Evolutionary conservation across 2,888 invertebrate species (phyloP), one percentile per base, ranked within the genome.

Genomic region (Eristalis arbustorum): DNA sequence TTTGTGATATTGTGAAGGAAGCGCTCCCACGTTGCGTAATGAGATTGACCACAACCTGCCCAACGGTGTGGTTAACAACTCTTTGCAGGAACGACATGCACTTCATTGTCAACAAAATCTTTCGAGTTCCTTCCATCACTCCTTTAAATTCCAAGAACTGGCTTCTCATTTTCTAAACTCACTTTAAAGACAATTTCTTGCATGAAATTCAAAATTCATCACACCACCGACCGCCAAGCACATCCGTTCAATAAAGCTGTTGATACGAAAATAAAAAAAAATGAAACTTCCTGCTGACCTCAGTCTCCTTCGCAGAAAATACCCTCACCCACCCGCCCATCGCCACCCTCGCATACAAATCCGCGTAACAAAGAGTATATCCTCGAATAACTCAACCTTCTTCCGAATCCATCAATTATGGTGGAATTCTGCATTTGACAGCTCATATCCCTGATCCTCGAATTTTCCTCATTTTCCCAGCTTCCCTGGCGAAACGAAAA

Each of bases 361-460:
- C 62, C 62, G 67, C 40, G 42, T 67, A 81, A 84, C 75, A 84
- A 76, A 76, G 76, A 84, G 34, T 64, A 73, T 78, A 73, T 74
- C 74, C 74, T 63, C 56, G 64, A 67, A 56, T 72, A 82, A 83
- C 82, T 49, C 37, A 84, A 83, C 67, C 83, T 87, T 79, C 67
- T 42, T 62, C 37, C 57, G 75, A 87, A 87, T 87, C 78, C 87
- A 87, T 87, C 87, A 87, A 87, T 87, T 83, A 87, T 64, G 67
- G 18, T 57, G 72, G 83, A 83, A 59, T 79, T 87, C 87, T 87
- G 87, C 87, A 87, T 87, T 87, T 87, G 87, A 87, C 87, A 87
- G 87, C 78, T 87, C 79, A 79, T 83, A 87, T 87, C 87, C 87
- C 79, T 83, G 83, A 87, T 87, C 83, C 87, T 83, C 83, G 83